Conservation (phyloP, 2,888 invertebrate species). For the Zeuzera pyrina region DNA sequence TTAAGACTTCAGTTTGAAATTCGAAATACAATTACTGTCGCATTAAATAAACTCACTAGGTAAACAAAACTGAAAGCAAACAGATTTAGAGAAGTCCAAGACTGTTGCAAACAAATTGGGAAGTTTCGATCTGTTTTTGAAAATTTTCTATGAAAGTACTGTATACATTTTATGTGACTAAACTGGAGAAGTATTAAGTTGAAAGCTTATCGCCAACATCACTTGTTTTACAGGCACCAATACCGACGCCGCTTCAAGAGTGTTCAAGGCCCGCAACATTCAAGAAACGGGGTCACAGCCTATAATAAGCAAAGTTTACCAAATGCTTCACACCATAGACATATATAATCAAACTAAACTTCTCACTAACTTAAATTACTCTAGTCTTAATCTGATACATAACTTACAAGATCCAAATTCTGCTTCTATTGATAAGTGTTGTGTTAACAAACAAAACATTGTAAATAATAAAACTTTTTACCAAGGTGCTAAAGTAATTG, state of each 20-base stretch:
- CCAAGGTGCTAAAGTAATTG: conserved; percentile 32
- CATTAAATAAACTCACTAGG: too few species aligned
- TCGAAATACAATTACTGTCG: too few species aligned
- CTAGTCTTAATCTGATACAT: conserved; percentile 30
- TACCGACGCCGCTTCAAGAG: conserved; percentile 39
- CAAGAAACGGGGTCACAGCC: conserved; percentile 34
- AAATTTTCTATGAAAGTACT: too few species aligned
- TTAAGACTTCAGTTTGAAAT: too few species aligned
- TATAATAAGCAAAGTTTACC: conserved; percentile 55
- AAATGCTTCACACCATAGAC: conserved; percentile 49
- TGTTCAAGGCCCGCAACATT: conserved; percentile 29
- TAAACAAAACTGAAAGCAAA: not conserved
- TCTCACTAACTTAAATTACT: conserved; percentile 32
- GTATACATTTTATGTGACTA: conserved; percentile 16
- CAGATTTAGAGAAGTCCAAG: not conserved
- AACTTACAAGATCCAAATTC: conserved; percentile 30
- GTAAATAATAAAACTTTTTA: conserved; percentile 18
- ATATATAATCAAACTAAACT: conserved; percentile 37
- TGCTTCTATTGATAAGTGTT: conserved; percentile 26
- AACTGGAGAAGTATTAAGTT: too few species aligned
- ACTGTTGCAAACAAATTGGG: not conserved
- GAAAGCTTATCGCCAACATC: too few species aligned
- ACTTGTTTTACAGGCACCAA: conserved; percentile 43
- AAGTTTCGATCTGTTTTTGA: not conserved
- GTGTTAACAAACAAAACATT: conserved; percentile 17